Evolutionary conservation across 35 echinoderm and acorn worm genomes (phyloP).

Genomic region (Chiridota heheva): DNA sequence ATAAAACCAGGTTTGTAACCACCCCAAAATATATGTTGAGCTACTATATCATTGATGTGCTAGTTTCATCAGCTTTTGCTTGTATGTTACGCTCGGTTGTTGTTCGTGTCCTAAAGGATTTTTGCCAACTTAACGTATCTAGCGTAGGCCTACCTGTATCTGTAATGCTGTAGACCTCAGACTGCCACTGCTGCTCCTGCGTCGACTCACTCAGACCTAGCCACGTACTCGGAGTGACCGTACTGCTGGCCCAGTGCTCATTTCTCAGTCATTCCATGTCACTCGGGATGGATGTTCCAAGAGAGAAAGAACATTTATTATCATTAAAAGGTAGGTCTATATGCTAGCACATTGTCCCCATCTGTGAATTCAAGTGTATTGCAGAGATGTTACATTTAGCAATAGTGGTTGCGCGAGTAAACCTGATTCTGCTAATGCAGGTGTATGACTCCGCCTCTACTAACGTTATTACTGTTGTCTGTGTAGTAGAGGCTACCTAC

Average conservation of each 20-base stretch:
- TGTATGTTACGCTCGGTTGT: too few species aligned
- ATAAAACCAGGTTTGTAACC: too few species aligned
- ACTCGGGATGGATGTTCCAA: conserved; percentile 59
- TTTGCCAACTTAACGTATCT: too few species aligned
- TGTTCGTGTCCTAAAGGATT: too few species aligned
- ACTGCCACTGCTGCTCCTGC: too few species aligned
- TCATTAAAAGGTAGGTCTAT: conserved; percentile 75
- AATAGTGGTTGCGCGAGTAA: not conserved
- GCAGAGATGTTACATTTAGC: not conserved
- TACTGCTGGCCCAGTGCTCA: not conserved
- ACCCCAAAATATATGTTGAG: too few species aligned
- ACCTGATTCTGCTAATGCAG: not conserved
- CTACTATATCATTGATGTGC: too few species aligned
- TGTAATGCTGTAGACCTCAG: too few species aligned
- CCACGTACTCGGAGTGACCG: not conserved
- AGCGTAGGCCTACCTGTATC: too few species aligned
- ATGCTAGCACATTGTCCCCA: not conserved
- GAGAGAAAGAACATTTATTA: conserved; percentile 87
- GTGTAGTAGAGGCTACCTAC: not conserved
- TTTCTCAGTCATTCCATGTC: not conserved
- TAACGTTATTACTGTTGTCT: not conserved
- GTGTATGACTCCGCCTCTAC: not conserved
- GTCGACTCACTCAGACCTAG: too few species aligned
- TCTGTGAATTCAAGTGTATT: not conserved
- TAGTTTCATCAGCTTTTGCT: too few species aligned